These are phyloP conservation scores for Azemiops feae DNA, from an alignment of 2,113 vertebrate genomes.

Conservation along the genomic window DNA sequence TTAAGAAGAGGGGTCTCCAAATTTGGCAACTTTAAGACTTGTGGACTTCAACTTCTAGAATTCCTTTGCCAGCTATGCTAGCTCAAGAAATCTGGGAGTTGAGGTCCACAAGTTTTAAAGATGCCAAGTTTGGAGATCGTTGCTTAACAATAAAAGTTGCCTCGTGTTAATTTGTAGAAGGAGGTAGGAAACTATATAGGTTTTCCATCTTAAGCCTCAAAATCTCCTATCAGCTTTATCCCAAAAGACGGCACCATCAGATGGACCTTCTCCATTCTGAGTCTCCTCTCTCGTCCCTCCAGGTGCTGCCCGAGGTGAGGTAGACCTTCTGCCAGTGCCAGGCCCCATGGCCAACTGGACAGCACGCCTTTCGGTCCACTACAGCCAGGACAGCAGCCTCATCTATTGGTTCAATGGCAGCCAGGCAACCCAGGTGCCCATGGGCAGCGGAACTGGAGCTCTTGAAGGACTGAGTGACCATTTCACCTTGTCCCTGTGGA, in stretches of 20 bases:
- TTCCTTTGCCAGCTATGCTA: neutral
- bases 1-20: neutral
- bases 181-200: too few relatives aligned
- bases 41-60: neutral
- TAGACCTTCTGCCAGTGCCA: constrained; percentile 90
- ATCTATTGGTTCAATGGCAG: constrained; percentile 97
- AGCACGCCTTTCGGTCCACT: constrained; percentile 85
- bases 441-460: constrained; percentile 47
- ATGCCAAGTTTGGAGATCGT: neutral
- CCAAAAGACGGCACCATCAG: neutral
- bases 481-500: constrained; percentile 95
- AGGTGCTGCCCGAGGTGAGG: constrained; percentile 93
- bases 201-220: neutral
- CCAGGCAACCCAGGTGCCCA: constrained; percentile 87
- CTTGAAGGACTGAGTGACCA: constrained; percentile 82
- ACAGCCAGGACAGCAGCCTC: constrained; percentile 93
- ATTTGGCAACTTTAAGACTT: neutral
- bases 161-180: neutral
- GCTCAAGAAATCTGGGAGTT: neutral
- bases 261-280: constrained; percentile 9
- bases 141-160: neutral
- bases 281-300: neutral
- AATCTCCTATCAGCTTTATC: neutral
- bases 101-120: neutral
- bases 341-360: constrained; percentile 93